Conservation (phyloP, 2,797 vertebrate genomes). For the Anolis apletophallus region DNA sequence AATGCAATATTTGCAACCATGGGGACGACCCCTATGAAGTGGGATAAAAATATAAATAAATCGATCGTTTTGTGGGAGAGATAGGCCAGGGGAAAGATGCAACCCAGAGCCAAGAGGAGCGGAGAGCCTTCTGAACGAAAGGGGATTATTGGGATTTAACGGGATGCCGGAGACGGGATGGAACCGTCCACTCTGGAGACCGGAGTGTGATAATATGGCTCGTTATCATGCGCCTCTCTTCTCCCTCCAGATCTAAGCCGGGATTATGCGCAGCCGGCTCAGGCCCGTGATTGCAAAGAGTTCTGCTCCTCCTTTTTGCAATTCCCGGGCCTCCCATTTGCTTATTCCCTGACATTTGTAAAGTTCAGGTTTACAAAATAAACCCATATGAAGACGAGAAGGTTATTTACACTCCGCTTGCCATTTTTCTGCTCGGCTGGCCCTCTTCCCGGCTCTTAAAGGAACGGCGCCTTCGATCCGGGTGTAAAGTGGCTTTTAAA, state of each 20-base stretch:
- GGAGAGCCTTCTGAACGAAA: no score
- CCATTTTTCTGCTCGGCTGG: not conserved
- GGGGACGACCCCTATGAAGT: no score
- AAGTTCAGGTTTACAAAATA: slow-evolving; percentile 81
- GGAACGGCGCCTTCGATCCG: not conserved
- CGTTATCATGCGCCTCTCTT: no score
- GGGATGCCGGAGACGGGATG: no score
- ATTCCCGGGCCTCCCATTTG: slow-evolving; percentile 69
- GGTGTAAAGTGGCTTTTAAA: not conserved
- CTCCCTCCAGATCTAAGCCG: not conserved
- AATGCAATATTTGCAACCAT: no score
- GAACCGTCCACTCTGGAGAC: no score
- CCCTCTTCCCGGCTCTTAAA: slow-evolving; percentile 6
- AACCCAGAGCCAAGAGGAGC: no score
- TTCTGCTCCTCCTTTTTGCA: slow-evolving; percentile 44
- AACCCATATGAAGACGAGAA: slow-evolving; percentile 32
- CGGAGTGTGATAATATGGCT: no score
- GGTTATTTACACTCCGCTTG: not conserved
- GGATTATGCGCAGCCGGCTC: slow-evolving; percentile 58
- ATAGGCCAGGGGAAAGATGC: no score
- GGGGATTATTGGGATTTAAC: no score
- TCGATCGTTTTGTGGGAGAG: no score
- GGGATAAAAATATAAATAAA: no score
- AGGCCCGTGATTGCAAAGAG: slow-evolving; percentile 45
- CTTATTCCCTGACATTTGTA: slow-evolving; percentile 77